phyloP scores from a whole-genome alignment of 2,797 vertebrate species.

The Pteronotus mesoamericanus region DNA sequence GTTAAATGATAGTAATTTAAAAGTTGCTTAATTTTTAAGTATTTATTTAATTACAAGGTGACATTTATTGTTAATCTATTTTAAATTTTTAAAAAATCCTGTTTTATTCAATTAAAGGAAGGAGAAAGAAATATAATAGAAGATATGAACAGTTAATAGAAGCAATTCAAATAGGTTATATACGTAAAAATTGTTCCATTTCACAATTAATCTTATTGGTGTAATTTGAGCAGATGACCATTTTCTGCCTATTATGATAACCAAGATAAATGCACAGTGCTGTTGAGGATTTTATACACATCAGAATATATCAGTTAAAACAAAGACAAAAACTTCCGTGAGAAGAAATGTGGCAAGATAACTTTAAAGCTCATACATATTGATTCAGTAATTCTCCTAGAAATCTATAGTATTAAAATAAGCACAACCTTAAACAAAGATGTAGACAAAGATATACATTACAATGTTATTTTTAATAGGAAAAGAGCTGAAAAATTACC shows the following conservation, averaged over 20 bases:
- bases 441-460: neutral
- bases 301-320: neutral
- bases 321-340: neutral
- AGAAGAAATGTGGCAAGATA: neutral
- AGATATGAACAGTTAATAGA: neutral
- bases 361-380: neutral
- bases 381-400: neutral
- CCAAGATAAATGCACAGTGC: neutral
- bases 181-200: neutral
- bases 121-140: neutral
- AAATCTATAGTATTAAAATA: neutral
- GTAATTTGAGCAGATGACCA: neutral
- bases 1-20: constrained; percentile 26
- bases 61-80: neutral
- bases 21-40: constrained; percentile 32
- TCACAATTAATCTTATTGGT: neutral
- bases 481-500: neutral
- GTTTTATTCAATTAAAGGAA: neutral
- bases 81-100: constrained; percentile 16
- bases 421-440: neutral
- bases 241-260: neutral
- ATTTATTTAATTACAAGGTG: constrained; percentile 22
- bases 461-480: neutral
- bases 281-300: neutral
- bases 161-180: neutral